Conservation (phyloP, 2,113 vertebrate species). For the Periophthalmodon schlosseri region DNA sequence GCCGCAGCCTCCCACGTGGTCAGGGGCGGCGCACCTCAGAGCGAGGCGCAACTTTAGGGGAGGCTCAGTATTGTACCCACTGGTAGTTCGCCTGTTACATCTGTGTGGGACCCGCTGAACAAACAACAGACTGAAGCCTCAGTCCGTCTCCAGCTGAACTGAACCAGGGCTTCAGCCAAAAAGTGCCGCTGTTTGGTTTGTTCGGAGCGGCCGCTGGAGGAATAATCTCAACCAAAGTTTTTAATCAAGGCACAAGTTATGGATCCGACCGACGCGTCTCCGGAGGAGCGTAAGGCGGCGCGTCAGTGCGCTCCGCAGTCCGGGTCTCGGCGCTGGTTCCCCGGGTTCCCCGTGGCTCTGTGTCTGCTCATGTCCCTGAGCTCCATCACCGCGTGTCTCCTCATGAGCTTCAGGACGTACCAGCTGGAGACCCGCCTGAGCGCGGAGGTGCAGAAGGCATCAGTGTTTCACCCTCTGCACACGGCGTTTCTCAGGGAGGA, state of each 20-base stretch:
- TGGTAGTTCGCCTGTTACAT: slow-evolving; percentile 31
- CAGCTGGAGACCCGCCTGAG: slow-evolving; percentile 84
- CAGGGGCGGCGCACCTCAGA: slow-evolving; percentile 64
- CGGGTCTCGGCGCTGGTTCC: slow-evolving; percentile 53
- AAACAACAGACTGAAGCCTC: slow-evolving; percentile 32
- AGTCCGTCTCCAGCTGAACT: slow-evolving; percentile 22
- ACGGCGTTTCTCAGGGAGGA: slow-evolving; percentile 59
- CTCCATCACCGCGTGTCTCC: slow-evolving; percentile 83
- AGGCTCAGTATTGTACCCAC: slow-evolving; percentile 49
- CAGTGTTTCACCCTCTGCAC: slow-evolving; percentile 47
- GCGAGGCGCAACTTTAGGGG: slow-evolving; percentile 46
- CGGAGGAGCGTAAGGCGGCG: slow-evolving; percentile 55
- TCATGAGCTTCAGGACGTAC: slow-evolving; percentile 83
- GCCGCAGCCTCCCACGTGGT: slow-evolving; percentile 69
- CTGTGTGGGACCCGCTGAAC: slow-evolving; percentile 25
- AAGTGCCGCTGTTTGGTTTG: not conserved
- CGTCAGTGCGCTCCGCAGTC: slow-evolving; percentile 58
- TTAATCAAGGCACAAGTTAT: slow-evolving; percentile 44
- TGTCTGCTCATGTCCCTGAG: slow-evolving; percentile 81
- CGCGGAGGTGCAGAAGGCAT: slow-evolving; percentile 78
- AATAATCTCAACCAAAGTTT: not conserved
- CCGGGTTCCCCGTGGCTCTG: slow-evolving; percentile 67
- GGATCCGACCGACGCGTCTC: slow-evolving; percentile 55
- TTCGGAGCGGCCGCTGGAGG: not conserved
- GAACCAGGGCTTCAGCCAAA: not conserved